phyloP scores from a whole-genome alignment of 2,113 vertebrate species.

The Nycticryphes semicollaris region DNA sequence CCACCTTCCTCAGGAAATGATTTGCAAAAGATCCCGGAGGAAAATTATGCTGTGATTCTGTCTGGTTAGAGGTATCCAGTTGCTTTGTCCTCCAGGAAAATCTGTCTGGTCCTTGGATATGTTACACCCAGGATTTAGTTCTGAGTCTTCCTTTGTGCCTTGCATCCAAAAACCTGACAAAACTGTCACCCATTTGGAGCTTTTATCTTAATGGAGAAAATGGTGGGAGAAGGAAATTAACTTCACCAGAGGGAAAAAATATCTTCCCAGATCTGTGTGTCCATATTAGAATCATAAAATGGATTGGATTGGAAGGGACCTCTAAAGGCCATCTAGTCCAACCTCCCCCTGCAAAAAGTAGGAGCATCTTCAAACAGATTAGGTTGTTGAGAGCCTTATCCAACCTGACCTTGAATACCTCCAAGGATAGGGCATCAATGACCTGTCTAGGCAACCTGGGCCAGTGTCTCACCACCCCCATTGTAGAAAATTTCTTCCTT shows the following conservation, averaged over 20 bases:
- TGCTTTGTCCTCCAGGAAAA: not conserved
- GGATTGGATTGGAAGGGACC: not conserved
- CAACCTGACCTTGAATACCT: not conserved
- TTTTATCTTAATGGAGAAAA: not conserved
- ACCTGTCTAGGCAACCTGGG: not conserved
- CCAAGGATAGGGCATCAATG: not conserved
- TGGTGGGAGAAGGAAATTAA: not conserved
- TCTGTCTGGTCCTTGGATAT: not conserved
- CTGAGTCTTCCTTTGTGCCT: not conserved
- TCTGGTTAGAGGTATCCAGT: not conserved
- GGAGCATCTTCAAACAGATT: not conserved
- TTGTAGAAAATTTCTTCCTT: not conserved
- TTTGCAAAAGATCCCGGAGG: not conserved
- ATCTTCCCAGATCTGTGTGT: not conserved
- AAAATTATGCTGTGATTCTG: not conserved
- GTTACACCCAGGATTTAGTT: not conserved
- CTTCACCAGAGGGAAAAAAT: not conserved
- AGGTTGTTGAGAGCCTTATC: not conserved
- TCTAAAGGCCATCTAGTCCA: not conserved
- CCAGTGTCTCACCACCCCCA: not conserved
- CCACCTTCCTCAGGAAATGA: not conserved
- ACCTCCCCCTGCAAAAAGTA: rapidly evolving
- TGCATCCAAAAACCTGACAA: not conserved
- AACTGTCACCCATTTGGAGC: not conserved
- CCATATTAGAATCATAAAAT: not conserved